Conservation (phyloP, 2,113 vertebrate genomes). For the Hypocryptadius cinnamomeus region DNA sequence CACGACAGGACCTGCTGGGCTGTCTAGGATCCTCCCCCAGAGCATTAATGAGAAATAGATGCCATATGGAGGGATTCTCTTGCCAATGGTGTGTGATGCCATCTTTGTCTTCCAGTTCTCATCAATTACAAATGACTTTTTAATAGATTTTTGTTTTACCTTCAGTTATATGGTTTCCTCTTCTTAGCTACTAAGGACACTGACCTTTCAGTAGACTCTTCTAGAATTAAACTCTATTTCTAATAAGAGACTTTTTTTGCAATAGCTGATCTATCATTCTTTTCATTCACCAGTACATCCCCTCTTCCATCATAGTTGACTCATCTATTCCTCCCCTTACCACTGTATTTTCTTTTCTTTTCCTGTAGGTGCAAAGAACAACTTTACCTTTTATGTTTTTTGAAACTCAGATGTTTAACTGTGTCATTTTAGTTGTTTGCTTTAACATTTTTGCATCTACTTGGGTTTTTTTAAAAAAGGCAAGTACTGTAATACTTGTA, state of each 20-base stretch:
- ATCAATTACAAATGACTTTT: background rate
- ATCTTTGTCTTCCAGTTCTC: conserved; percentile 18
- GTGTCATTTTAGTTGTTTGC: background rate
- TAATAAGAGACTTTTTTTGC: background rate
- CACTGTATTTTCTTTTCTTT: background rate
- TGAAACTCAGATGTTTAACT: background rate
- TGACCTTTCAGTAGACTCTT: background rate
- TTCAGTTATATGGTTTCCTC: background rate
- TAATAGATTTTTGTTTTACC: conserved; percentile 6
- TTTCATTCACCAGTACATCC: background rate
- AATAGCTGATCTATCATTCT: background rate
- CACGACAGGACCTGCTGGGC: background rate
- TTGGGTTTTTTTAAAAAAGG: background rate
- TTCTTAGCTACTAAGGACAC: background rate
- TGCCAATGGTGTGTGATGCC: conserved; percentile 26
- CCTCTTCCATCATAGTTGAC: background rate
- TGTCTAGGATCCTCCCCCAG: conserved; percentile 41
- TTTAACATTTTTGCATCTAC: background rate
- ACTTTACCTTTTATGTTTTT: background rate
- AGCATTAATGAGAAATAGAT: conserved; percentile 51
- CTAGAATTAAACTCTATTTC: background rate
- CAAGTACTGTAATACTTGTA: background rate
- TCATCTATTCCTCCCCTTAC: background rate
- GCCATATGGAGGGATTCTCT: conserved; percentile 51
- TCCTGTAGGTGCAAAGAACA: background rate